These are phyloP conservation scores for Xestia xanthographa DNA, from an alignment of 2,888 invertebrate species.

Conservation along the genomic window DNA sequence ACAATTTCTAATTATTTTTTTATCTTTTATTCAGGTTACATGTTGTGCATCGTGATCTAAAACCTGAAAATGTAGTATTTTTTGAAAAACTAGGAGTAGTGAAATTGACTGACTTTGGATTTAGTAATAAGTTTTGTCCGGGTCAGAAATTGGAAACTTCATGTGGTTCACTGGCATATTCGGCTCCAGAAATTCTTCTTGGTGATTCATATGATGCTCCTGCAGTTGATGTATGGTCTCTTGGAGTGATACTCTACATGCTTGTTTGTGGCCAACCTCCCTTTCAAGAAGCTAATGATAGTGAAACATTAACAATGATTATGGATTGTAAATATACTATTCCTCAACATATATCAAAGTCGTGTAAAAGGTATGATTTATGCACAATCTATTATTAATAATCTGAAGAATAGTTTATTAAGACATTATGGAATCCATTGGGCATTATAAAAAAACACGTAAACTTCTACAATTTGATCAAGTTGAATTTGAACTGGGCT, in stretches of 20 bases:
- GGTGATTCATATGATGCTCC: constrained; percentile 99
- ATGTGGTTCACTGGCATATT: constrained; percentile 99
- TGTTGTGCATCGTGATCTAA: constrained; percentile 96
- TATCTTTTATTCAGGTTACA: constrained; percentile 87
- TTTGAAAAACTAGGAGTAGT: constrained; percentile 99
- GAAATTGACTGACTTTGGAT: constrained; percentile 99
- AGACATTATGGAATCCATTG: not conserved
- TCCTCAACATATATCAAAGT: constrained; percentile 96
- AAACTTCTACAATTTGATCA: not conserved
- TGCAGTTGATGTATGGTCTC: constrained; percentile 99
- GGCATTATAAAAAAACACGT: not conserved
- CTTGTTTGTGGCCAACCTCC: constrained; percentile 99
- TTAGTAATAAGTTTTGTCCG: constrained; percentile 98
- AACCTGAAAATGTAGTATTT: constrained; percentile 99
- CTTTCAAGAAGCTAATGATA: constrained; percentile 99
- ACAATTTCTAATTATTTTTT: constrained; percentile 10
- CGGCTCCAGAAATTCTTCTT: constrained; percentile 99
- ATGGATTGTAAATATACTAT: constrained; percentile 99
- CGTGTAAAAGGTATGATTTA: constrained; percentile 93
- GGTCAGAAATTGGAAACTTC: constrained; percentile 99
- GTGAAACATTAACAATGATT: constrained; percentile 99
- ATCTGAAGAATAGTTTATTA: not conserved
- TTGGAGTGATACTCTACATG: constrained; percentile 99
- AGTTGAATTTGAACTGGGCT: not conserved
- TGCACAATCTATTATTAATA: not conserved